phyloP scores from a whole-genome alignment of 2,888 invertebrate species.

The Dryococelus australis region DNA sequence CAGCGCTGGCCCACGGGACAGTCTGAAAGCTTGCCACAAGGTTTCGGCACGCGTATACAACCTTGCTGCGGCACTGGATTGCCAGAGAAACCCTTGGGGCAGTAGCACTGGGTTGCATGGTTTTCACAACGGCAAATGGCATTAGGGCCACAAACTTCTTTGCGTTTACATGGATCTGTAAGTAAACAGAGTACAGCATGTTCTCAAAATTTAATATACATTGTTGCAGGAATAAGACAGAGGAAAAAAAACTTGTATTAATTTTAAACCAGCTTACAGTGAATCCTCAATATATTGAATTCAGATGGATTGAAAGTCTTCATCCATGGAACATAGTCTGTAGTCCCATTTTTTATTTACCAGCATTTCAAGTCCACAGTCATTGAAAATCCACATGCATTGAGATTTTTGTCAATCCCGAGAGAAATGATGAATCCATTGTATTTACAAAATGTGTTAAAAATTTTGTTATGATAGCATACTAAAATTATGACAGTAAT shows the following conservation, averaged over 20 bases:
- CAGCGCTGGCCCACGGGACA: slow-evolving; percentile 83
- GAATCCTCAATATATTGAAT: too few relatives aligned
- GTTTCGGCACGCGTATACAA: slow-evolving; percentile 80
- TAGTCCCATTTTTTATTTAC: too few relatives aligned
- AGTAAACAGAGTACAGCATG: slow-evolving; percentile 17
- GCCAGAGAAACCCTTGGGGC: slow-evolving; percentile 85
- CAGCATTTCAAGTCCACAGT: too few relatives aligned
- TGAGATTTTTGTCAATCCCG: too few relatives aligned
- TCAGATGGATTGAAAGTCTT: too few relatives aligned
- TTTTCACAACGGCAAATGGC: slow-evolving; percentile 78
- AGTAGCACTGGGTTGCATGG: slow-evolving; percentile 79
- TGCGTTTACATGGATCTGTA: slow-evolving; percentile 78
- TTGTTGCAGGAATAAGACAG: slow-evolving; percentile 25
- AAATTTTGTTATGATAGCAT: too few relatives aligned
- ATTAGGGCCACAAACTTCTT: slow-evolving; percentile 83
- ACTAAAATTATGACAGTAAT: too few relatives aligned
- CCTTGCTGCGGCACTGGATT: slow-evolving; percentile 89
- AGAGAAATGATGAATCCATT: too few relatives aligned
- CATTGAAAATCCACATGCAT: too few relatives aligned
- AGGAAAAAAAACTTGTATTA: background rate
- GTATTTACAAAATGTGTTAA: too few relatives aligned
- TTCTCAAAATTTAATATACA: background rate
- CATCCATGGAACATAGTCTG: too few relatives aligned
- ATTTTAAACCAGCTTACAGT: background rate
- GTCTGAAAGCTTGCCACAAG: slow-evolving; percentile 70